These are phyloP conservation scores for Palaemon carinicauda DNA, from an alignment of 1,140 invertebrate species.

Conservation along the genomic window DNA sequence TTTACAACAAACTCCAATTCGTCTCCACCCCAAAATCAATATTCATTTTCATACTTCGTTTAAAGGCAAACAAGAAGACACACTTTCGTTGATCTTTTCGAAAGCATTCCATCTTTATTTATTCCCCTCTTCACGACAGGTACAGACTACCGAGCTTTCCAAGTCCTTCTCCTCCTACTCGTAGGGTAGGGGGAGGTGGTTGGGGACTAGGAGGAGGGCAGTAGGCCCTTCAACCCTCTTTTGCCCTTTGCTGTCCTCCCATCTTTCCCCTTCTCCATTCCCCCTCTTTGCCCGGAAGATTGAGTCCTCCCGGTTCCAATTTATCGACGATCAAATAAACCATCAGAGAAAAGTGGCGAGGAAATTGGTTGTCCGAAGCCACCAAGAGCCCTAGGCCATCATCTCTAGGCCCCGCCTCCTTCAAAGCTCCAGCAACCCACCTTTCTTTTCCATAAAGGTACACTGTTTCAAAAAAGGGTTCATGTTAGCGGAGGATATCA, in stretches of 20 bases:
- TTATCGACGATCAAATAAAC: slow-evolving; percentile 56
- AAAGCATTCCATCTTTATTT: not conserved
- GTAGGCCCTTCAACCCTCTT: not conserved
- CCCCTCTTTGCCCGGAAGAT: slow-evolving; percentile 24
- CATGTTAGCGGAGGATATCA: too few species aligned
- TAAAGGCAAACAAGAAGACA: too few species aligned
- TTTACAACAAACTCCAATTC: too few species aligned
- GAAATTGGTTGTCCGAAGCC: slow-evolving; percentile 51
- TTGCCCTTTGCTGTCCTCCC: not conserved
- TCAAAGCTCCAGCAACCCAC: not conserved
- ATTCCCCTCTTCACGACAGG: not conserved
- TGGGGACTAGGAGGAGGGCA: not conserved
- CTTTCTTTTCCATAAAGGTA: not conserved
- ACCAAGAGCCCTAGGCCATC: not conserved
- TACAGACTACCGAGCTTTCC: not conserved
- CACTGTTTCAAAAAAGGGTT: too few species aligned
- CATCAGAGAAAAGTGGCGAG: slow-evolving; percentile 52
- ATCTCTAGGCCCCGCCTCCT: not conserved
- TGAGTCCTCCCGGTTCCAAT: slow-evolving; percentile 54
- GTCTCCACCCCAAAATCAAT: too few species aligned
- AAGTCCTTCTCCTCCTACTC: not conserved
- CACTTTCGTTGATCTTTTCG: too few species aligned
- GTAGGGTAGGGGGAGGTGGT: too few species aligned
- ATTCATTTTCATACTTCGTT: too few species aligned
- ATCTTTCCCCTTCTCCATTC: not conserved